phyloP scores from a whole-genome alignment of 92 coral and sea anemone genomes.

The Phymanthus crucifer region DNA sequence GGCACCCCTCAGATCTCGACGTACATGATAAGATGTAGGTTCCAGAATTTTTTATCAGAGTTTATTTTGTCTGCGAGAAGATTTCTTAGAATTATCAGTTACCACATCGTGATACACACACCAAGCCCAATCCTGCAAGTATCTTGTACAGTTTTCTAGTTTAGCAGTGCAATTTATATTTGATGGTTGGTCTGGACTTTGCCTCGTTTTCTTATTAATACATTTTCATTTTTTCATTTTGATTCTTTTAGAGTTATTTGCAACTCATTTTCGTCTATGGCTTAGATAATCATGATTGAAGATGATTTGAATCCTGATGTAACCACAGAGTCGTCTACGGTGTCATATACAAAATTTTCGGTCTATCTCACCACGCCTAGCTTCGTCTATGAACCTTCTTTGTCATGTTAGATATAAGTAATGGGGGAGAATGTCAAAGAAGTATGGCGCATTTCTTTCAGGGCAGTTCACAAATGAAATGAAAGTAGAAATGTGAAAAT shows the following conservation, averaged over 20 bases:
- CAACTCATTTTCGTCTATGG: neutral
- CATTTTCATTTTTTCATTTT: neutral
- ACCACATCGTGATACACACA: neutral
- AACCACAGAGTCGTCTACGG: constrained; percentile 17
- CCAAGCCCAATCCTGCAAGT: neutral
- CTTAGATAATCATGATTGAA: neutral
- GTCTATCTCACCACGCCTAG: neutral
- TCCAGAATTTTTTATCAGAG: neutral
- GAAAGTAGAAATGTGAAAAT: neutral
- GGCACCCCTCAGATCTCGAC: constrained; percentile 3
- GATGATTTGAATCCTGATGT: neutral
- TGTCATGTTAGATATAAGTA: neutral
- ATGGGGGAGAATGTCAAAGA: neutral
- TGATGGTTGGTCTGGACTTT: neutral
- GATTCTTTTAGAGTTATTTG: neutral
- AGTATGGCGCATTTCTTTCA: neutral
- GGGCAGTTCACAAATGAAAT: too few relatives aligned
- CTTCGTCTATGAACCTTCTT: neutral
- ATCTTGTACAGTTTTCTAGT: neutral
- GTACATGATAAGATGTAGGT: neutral
- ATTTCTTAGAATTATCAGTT: neutral
- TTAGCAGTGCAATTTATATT: neutral
- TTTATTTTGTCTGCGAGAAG: constrained; percentile 9
- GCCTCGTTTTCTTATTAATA: neutral
- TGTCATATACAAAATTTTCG: neutral